Evolutionary conservation across 2,797 vertebrate species (phyloP).

Genomic region (Sebastes iracundus): DNA sequence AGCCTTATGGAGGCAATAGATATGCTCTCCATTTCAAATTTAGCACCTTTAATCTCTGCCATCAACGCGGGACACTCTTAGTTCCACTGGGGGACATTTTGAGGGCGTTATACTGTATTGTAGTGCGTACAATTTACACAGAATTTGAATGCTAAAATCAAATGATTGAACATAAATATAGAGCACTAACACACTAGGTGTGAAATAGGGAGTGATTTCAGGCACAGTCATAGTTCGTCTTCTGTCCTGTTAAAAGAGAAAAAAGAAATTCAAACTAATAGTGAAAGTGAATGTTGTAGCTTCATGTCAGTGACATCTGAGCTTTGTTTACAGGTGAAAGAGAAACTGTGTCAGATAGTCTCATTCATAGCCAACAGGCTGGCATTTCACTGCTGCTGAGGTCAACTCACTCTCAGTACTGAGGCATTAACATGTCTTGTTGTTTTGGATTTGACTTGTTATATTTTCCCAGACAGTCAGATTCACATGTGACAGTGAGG

Average conservation of each 20-base stretch:
- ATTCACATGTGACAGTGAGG: neutral
- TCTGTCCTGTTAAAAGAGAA: neutral
- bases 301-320: neutral
- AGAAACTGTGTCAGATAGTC: neutral
- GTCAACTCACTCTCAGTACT: neutral
- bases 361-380: neutral
- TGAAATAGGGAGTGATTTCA: neutral
- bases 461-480: neutral
- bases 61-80: neutral
- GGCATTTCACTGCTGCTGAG: slow-evolving; percentile 2
- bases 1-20: neutral
- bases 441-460: neutral
- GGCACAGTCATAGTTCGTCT: neutral
- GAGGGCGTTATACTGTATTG: neutral
- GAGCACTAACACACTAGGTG: too few species aligned
- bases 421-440: neutral
- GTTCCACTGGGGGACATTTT: neutral
- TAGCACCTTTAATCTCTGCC: neutral
- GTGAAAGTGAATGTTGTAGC: slow-evolving; percentile 1
- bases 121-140: neutral
- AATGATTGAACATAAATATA: neutral
- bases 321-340: slow-evolving; percentile 7
- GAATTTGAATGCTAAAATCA: neutral
- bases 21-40: neutral
- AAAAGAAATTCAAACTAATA: neutral